Evolutionary conservation across 2,797 vertebrate species (phyloP), one percentile per base, ranked within the genome.

Genomic region (Borostomias antarcticus): DNA sequence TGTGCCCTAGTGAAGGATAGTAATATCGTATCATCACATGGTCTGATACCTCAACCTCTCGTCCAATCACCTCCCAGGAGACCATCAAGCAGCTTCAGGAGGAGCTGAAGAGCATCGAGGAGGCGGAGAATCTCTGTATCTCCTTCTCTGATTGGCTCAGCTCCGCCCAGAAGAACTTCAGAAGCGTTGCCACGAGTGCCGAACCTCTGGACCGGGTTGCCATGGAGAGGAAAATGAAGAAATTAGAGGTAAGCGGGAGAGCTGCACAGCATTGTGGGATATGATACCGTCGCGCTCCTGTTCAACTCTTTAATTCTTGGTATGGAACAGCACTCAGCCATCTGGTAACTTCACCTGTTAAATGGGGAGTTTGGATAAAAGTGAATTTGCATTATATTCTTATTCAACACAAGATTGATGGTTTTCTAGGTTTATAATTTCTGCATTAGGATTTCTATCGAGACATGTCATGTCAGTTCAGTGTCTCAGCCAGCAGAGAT

Each of bases 181-280:
- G 85, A 66, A 88, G 85, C 0, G 78, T 92, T 64, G 89, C 90
- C 0, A 88, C 91, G 69, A 89, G 84, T 66, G 91, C 91, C 54
- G 94, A 95, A 0, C 73, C 90, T 63, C 86, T 93, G 53, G 95
- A 98, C 84, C 93, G 91, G 52, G 75, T 66, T 2, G 81, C 89
- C 70, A 93, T 98, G 93, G 95, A 94, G 72, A 95, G 88, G 75
- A 98, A 95, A 86, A 89, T 95, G 86, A 96, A 97, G 82, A 94
- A 91, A 33, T 64, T 98, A 62, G 94, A 99, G 96, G 98, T 98
- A 95, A 64, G 61, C 45, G 1, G 23, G 28, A 29, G 4, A n/a
- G 53, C 60, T 43, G 54, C 4, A 2, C 19, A 52, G 23, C 45
- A 30, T 52, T 45, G 60, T 43, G 37, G 1, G 0, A 57, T 70